phyloP scores from a whole-genome alignment of 2,113 vertebrate species.

The Paramisgurnus dabryanus region DNA sequence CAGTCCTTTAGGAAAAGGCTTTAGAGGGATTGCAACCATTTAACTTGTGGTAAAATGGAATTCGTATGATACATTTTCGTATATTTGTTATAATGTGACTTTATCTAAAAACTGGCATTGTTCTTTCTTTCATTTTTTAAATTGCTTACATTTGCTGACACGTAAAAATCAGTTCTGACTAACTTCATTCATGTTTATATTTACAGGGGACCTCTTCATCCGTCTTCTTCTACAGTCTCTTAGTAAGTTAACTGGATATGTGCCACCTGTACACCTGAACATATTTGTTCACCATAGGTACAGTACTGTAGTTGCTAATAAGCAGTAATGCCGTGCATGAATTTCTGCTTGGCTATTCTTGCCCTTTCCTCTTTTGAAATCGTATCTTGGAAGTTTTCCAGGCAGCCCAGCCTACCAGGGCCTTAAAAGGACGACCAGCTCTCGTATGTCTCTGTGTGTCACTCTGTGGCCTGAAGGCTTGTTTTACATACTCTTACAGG shows the following conservation, averaged over 20 bases:
- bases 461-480: constrained; percentile 40
- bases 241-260: constrained; percentile 63
- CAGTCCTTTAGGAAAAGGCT: background rate
- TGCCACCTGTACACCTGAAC: constrained; percentile 27
- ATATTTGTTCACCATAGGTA: constrained; percentile 53
- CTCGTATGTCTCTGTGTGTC: constrained; percentile 64
- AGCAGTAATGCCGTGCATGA: constrained; percentile 55
- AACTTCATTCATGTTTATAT: constrained; percentile 39
- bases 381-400: constrained; percentile 69
- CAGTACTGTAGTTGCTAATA: constrained; percentile 12
- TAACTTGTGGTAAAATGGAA: background rate
- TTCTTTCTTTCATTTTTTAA: background rate
- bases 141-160: background rate
- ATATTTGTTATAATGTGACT: background rate
- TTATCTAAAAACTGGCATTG: background rate
- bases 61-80: too few relatives aligned
- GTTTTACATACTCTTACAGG: constrained; percentile 53
- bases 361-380: constrained; percentile 77
- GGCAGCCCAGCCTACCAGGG: constrained; percentile 67
- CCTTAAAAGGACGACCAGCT: constrained; percentile 77
- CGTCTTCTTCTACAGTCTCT: constrained; percentile 63
- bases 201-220: constrained; percentile 64
- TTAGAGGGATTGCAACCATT: constrained; percentile 5
- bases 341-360: constrained; percentile 72
- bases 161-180: background rate